Evolutionary conservation across 2,888 invertebrate species (phyloP).

Genomic region (Scaptodrosophila latifasciaeformis): DNA sequence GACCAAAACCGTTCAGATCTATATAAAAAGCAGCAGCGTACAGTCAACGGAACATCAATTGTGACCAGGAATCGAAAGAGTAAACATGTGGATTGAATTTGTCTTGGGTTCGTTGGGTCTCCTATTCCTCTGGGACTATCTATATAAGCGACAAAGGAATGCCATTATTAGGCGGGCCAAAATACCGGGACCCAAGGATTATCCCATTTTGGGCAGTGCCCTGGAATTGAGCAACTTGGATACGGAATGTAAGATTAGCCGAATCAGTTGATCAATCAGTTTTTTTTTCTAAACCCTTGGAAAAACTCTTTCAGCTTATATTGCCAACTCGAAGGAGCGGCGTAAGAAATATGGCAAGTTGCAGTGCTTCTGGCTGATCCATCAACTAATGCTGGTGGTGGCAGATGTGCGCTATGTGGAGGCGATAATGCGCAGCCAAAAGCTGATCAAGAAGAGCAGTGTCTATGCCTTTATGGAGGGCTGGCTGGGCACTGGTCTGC

Average conservation of each 20-base stretch:
- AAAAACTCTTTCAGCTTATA: slow-evolving; percentile 38
- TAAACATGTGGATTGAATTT: not conserved
- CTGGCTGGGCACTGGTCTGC: slow-evolving; percentile 70
- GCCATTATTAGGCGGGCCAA: slow-evolving; percentile 24
- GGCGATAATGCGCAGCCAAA: slow-evolving; percentile 69
- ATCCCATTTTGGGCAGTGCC: slow-evolving; percentile 26
- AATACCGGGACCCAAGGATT: slow-evolving; percentile 13
- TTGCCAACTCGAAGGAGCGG: slow-evolving; percentile 11
- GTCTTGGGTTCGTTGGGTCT: slow-evolving; percentile 6
- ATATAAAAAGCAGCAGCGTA: not conserved
- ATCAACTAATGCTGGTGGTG: slow-evolving; percentile 72
- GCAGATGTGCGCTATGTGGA: slow-evolving; percentile 76
- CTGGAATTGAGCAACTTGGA: slow-evolving; percentile 20
- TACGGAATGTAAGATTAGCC: slow-evolving; percentile 29
- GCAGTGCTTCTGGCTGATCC: slow-evolving; percentile 73
- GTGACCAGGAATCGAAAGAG: not conserved
- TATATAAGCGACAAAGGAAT: slow-evolving; percentile 30
- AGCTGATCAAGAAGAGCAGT: slow-evolving; percentile 63
- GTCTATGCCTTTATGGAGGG: slow-evolving; percentile 57
- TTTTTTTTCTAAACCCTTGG: no score
- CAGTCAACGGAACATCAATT: not conserved
- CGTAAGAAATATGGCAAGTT: slow-evolving; percentile 68
- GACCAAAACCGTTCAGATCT: not conserved
- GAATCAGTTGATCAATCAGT: no score
- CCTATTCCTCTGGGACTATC: slow-evolving; percentile 31